phyloP scores from a whole-genome alignment of 2,113 vertebrate genomes.

The Chaetodon auriga region DNA sequence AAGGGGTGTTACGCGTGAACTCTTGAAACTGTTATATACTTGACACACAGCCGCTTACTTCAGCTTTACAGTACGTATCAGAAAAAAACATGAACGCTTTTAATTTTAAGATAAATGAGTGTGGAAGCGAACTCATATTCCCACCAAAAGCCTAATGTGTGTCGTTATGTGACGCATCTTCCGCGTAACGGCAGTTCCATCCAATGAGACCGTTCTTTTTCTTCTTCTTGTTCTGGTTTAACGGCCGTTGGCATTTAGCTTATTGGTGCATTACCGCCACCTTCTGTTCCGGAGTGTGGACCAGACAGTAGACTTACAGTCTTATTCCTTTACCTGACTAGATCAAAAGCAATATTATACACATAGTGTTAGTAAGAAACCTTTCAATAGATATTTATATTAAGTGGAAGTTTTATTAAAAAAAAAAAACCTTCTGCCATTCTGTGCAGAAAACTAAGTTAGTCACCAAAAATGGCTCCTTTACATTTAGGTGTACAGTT shows the following conservation, averaged over 20 bases:
- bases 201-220: slow-evolving; percentile 38
- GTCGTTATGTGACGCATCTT: slow-evolving; percentile 46
- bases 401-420: not conserved
- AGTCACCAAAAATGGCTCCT: not conserved
- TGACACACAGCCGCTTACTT: not conserved
- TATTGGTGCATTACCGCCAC: no score
- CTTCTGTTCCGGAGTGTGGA: no score
- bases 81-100: not conserved
- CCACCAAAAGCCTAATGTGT: slow-evolving; percentile 70
- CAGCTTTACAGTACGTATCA: not conserved
- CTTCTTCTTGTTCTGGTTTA: not conserved
- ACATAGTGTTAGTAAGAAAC: not conserved
- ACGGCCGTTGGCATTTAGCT: no score
- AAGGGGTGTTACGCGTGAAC: not conserved
- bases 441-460: not conserved
- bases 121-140: slow-evolving; percentile 65
- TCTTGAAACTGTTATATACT: not conserved
- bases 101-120: slow-evolving; percentile 37
- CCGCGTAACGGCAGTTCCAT: not conserved
- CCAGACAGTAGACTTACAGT: no score
- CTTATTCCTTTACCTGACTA: no score
- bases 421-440: not conserved
- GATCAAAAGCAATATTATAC: no score
- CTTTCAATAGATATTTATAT: not conserved
- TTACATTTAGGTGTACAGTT: not conserved